Percentiles rank a stretch among this genome's conserved stretches.
These are phyloP conservation scores for Loxodonta africana DNA, from an alignment of 2,113 vertebrate species.

Conservation along the genomic window DNA sequence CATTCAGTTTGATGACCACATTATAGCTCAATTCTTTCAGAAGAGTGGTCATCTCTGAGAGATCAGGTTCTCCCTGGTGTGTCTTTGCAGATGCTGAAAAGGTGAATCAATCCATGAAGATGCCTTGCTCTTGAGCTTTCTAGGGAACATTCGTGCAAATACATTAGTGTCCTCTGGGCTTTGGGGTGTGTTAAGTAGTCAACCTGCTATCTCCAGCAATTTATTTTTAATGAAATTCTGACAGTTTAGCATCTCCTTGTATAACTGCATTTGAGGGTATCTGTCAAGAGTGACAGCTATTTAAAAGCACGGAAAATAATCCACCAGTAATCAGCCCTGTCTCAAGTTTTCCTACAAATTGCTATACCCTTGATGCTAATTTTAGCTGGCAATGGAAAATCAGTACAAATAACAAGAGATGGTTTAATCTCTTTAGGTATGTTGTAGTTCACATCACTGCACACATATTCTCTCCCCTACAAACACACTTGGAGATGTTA, in stretches of 20 bases:
- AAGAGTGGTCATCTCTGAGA: slow-evolving; percentile 34
- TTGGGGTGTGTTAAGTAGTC: slow-evolving; percentile 79
- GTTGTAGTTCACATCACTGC: slow-evolving; percentile 67
- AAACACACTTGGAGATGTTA: neutral
- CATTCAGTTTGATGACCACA: neutral
- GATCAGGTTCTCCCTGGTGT: neutral
- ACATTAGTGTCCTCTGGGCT: slow-evolving; percentile 70
- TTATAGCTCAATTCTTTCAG: neutral
- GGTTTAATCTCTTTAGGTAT: slow-evolving; percentile 47
- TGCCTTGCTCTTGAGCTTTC: slow-evolving; percentile 40
- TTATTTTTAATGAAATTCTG: slow-evolving; percentile 85
- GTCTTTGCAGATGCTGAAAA: neutral
- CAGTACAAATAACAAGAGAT: slow-evolving; percentile 45
- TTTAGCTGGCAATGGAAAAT: slow-evolving; percentile 76
- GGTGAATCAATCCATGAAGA: neutral
- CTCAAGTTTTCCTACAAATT: slow-evolving; percentile 55
- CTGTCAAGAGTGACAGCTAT: slow-evolving; percentile 79
- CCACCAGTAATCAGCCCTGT: slow-evolving; percentile 52
- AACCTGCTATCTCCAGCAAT: slow-evolving; percentile 75
- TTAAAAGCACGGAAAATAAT: slow-evolving; percentile 77
- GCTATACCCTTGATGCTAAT: slow-evolving; percentile 71
- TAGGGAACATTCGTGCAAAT: slow-evolving; percentile 69
- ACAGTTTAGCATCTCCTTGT: slow-evolving; percentile 81
- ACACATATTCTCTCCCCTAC: neutral
- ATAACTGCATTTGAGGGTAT: slow-evolving; percentile 76